These are phyloP conservation scores for Sphinx pinastri DNA, from an alignment of 2,888 invertebrate species.

Conservation along the genomic window DNA sequence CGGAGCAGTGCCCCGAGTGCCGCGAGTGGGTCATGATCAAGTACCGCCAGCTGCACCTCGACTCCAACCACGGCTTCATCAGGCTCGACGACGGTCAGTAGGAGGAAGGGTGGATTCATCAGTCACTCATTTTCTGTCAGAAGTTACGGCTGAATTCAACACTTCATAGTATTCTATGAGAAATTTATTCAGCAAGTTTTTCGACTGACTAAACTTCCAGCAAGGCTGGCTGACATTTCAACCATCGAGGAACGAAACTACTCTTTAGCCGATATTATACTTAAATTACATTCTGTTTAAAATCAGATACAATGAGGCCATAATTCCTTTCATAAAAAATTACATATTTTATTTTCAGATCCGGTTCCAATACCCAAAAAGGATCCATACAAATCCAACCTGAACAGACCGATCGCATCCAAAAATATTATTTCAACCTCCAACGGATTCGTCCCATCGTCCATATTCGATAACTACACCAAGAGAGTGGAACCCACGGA, in stretches of 20 bases:
- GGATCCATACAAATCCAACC: constrained; percentile 36
- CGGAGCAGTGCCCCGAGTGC: constrained; percentile 87
- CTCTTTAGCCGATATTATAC: no score
- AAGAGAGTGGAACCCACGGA: not conserved
- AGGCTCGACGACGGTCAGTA: constrained; percentile 83
- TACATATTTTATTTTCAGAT: constrained; percentile 38
- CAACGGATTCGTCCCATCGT: constrained; percentile 17
- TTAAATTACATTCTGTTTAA: no score
- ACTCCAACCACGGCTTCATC: constrained; percentile 87
- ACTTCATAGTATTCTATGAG: no score
- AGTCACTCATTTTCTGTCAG: no score
- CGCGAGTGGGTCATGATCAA: constrained; percentile 88
- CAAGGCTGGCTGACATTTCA: no score
- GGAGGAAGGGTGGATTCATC: no score
- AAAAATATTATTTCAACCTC: constrained; percentile 12
- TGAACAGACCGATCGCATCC: constrained; percentile 29
- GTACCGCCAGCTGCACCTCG: constrained; percentile 85
- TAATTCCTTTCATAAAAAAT: not conserved
- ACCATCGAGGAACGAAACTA: no score
- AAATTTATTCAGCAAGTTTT: no score
- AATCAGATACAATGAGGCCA: constrained; percentile 18
- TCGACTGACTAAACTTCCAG: no score
- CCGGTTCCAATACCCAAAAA: constrained; percentile 42
- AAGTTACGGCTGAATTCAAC: no score
- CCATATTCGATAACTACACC: constrained; percentile 33